These are phyloP conservation scores for Ibidorhyncha struthersii DNA, from an alignment of 2,113 vertebrate species.

Conservation along the genomic window DNA sequence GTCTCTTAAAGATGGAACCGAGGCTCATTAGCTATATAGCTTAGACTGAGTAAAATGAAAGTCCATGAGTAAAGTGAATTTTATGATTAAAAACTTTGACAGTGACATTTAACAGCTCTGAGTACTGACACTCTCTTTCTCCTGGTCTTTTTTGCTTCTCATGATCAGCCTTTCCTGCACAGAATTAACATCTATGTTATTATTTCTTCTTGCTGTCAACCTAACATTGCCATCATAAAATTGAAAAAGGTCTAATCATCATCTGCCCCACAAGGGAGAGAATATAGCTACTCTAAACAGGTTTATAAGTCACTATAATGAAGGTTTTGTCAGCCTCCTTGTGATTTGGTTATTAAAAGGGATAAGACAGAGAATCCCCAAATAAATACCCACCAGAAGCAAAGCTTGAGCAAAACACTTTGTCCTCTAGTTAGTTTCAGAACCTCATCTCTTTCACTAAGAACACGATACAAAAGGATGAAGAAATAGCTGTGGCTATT, in stretches of 20 bases:
- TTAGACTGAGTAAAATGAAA: neutral
- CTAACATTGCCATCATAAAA: neutral
- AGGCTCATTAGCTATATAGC: neutral
- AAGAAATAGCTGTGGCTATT: neutral
- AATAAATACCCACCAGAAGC: neutral
- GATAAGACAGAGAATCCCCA: neutral
- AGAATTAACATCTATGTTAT: neutral
- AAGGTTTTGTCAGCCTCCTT: neutral
- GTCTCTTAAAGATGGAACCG: neutral
- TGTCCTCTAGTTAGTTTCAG: neutral
- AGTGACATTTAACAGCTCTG: neutral
- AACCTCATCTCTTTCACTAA: neutral
- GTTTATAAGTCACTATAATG: neutral
- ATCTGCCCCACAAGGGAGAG: neutral
- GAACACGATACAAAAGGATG: neutral
- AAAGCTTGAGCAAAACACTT: neutral
- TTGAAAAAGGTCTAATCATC: neutral
- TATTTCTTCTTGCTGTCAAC: neutral
- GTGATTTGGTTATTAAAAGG: neutral
- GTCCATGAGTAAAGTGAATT: neutral
- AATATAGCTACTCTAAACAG: neutral
- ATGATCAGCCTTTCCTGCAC: neutral
- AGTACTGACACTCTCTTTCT: neutral
- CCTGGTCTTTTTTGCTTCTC: neutral
- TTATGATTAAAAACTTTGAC: neutral